Percentiles rank a stretch among this genome's conserved stretches.
Conservation (phyloP, 2,888 invertebrate genomes). For the Herminia tarsipennalis region DNA sequence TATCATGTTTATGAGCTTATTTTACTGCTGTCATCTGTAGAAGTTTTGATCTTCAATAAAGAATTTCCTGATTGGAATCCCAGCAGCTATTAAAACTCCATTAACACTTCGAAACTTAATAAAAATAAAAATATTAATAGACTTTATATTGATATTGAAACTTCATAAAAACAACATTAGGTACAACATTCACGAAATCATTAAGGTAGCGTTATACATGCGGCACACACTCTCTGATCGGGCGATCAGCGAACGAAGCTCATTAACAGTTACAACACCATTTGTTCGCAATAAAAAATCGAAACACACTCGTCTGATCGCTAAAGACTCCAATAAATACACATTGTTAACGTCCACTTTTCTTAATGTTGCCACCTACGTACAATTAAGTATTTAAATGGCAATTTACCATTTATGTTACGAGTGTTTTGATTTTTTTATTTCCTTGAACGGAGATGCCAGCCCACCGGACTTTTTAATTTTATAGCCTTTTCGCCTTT, state of each 20-base stretch:
- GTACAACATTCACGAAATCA: no score
- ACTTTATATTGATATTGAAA: no score
- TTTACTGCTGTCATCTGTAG: no score
- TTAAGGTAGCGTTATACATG: background rate
- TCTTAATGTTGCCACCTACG: conserved; percentile 53
- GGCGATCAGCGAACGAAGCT: conserved; percentile 30
- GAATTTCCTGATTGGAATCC: no score
- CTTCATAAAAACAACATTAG: no score
- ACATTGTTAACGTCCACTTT: conserved; percentile 50
- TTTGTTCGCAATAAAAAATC: conserved; percentile 52
- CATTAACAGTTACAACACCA: conserved; percentile 56
- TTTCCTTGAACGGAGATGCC: conserved; percentile 8
- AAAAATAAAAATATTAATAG: no score
- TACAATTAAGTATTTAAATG: conserved; percentile 65
- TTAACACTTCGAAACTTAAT: no score
- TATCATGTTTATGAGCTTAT: no score
- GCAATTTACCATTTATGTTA: conserved; percentile 26
- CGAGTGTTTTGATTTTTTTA: conserved; percentile 24
- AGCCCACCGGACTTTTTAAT: conserved; percentile 2
- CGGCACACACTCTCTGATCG: background rate
- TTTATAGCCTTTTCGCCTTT: background rate
- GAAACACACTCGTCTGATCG: conserved; percentile 40
- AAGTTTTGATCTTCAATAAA: no score
- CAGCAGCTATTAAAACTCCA: no score
- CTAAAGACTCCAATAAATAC: conserved; percentile 56